phyloP scores from a whole-genome alignment of 2,113 vertebrate species.

The Herpetotheres cachinnans region DNA sequence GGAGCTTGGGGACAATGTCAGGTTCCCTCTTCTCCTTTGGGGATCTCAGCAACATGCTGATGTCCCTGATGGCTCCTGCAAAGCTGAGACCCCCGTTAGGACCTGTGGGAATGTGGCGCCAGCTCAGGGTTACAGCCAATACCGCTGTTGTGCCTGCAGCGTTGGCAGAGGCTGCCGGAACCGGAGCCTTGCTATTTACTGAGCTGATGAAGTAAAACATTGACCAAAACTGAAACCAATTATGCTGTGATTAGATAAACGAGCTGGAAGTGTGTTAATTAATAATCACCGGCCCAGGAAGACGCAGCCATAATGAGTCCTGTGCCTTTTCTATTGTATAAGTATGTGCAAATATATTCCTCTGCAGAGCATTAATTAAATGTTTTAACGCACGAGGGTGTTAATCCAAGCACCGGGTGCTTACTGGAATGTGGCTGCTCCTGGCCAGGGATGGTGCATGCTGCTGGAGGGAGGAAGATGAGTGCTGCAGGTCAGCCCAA shows the following conservation, averaged over 20 bases:
- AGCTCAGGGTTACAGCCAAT: neutral
- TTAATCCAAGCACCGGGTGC: rapidly evolving
- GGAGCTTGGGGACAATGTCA: rapidly evolving
- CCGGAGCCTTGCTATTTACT: neutral
- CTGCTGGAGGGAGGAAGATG: neutral
- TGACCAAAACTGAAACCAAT: slow-evolving; percentile 41
- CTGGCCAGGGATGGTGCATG: rapidly evolving
- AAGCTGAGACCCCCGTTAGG: rapidly evolving
- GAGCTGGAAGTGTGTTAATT: slow-evolving; percentile 44
- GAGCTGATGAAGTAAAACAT: neutral
- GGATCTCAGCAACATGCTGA: rapidly evolving
- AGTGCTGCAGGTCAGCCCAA: neutral
- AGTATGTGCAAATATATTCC: neutral
- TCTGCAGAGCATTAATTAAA: neutral
- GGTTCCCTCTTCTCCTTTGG: neutral
- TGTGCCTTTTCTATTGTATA: neutral
- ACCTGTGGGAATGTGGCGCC: rapidly evolving
- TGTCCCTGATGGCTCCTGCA: rapidly evolving
- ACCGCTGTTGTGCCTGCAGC: neutral
- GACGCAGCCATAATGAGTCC: neutral
- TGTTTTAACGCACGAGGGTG: neutral
- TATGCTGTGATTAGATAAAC: slow-evolving; percentile 38
- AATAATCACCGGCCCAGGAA: slow-evolving; percentile 44
- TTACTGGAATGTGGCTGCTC: neutral
- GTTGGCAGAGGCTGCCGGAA: neutral